Base-by-base conservation (phyloP, 2,797 vertebrate species). In the Tapirus indicus region DNA sequence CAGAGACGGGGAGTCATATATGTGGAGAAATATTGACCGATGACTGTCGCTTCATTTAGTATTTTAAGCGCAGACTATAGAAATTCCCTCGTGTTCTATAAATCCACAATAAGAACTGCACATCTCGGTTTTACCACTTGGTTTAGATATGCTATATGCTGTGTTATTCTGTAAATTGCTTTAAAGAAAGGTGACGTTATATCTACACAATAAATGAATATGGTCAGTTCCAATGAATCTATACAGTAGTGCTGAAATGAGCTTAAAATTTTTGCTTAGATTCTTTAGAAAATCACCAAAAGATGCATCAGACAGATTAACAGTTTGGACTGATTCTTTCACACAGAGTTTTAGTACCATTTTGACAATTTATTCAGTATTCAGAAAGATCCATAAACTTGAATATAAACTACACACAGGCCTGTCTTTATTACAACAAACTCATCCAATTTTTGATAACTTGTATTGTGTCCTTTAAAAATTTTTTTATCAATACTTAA, bases 291-390 rank as follows among this genome's bases (percentile, higher is more conserved):
- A 62, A 17, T 52, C 1, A 49, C 84, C 85, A 93, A 95, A 97
- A 91, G 32, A 90, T 62, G 62, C 2, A 52, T 38, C 47, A 49
- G 58, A 49, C 69, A 91, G 82, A 97, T 88, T 25, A 90, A 32
- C 27, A 52, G 14, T 91, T 97, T 72, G 77, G 41, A 18, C 54
- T 78, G 95, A 92, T 88, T 91, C 1, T 97, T 97, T 86, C 49
- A n/a, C 20, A 0, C 20, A 32, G 66, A 86, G 18, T 60, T 96
- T 91, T 27, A 62, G 69, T 44, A 41, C 78, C 60, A 88, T 89
- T 97, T 95, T 88, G 92, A 95, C 93, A 98, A 97, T 96, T 94
- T 97, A 79, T 98, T 97, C 89, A 58, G 74, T 79, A 88, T 49
- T 86, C 27, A 3, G 95, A 96, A 97, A 97, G 95, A 78, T 78